Evolutionary conservation across 2,113 vertebrate species (phyloP).

Genomic region (Brevimyrus niger): DNA sequence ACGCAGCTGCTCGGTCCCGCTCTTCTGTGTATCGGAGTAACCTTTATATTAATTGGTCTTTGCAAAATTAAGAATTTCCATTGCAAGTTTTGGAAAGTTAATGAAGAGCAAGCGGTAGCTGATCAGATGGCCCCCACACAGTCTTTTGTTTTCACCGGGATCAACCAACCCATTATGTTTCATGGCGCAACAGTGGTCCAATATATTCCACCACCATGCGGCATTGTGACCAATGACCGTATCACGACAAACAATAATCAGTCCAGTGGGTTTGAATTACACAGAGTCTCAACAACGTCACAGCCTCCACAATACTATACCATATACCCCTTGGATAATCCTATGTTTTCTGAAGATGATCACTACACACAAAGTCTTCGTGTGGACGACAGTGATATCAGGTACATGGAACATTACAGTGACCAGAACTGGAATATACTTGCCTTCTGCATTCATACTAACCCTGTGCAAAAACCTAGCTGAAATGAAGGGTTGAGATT

Average conservation of each 20-base stretch:
- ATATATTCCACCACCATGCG: slow-evolving; percentile 58
- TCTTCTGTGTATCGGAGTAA: slow-evolving; percentile 67
- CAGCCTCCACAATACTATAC: slow-evolving; percentile 55
- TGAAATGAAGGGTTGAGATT: not conserved
- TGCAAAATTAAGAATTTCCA: slow-evolving; percentile 68
- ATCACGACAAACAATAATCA: slow-evolving; percentile 27
- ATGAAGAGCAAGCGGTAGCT: slow-evolving; percentile 37
- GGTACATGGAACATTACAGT: slow-evolving; percentile 41
- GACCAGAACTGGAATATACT: not conserved
- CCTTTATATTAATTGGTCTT: slow-evolving; percentile 68
- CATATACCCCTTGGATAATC: slow-evolving; percentile 52
- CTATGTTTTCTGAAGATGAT: slow-evolving; percentile 46
- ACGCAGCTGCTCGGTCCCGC: slow-evolving; percentile 73
- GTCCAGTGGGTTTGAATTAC: slow-evolving; percentile 14
- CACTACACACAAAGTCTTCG: slow-evolving; percentile 26
- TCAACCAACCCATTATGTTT: slow-evolving; percentile 68
- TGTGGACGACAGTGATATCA: slow-evolving; percentile 31
- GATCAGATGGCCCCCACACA: slow-evolving; percentile 51
- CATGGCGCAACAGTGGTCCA: slow-evolving; percentile 59
- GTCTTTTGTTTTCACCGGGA: slow-evolving; percentile 65
- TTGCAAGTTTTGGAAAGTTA: slow-evolving; percentile 57
- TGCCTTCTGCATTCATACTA: not conserved
- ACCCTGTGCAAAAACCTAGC: not conserved
- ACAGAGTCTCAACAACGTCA: not conserved
- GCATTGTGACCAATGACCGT: slow-evolving; percentile 48